A percentile compares a stretch with the other conserved stretches of the same genome.
Conservation (phyloP, 2,888 invertebrate genomes). For the Tetragonisca angustula region DNA sequence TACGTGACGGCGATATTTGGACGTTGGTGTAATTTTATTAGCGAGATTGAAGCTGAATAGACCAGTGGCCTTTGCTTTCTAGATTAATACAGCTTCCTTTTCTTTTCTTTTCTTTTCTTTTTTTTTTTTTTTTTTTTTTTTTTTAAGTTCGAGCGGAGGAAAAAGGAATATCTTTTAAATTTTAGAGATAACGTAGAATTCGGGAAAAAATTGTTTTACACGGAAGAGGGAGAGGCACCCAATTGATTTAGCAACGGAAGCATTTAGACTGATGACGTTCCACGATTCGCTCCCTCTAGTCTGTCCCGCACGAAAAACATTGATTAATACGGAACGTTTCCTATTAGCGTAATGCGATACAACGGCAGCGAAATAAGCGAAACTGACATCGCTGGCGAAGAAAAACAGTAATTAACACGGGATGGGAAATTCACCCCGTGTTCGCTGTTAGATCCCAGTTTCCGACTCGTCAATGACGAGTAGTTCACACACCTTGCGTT, state of each 20-base stretch:
- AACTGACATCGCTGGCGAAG: neutral
- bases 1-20: neutral
- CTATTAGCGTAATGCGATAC: neutral
- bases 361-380: conserved; percentile 4
- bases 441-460: conserved; percentile 5
- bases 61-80: neutral
- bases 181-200: neutral
- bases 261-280: neutral
- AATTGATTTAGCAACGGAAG: neutral
- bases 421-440: conserved; percentile 1
- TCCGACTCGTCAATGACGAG: conserved; percentile 3
- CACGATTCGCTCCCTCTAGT: neutral
- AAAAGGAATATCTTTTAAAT: neutral
- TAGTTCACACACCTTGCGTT: conserved; percentile 6
- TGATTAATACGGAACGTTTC: conserved; percentile 7
- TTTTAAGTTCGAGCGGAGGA: neutral
- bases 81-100: neutral
- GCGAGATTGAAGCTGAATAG: neutral
- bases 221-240: neutral
- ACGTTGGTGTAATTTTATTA: neutral
- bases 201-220: neutral
- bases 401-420: conserved; percentile 7
- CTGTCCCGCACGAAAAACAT: neutral
- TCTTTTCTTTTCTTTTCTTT: neutral
- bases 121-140: neutral